Evolutionary conservation across 2,888 invertebrate species (phyloP), one percentile per base, ranked within the genome.

Genomic region (Xylocampa areola): DNA sequence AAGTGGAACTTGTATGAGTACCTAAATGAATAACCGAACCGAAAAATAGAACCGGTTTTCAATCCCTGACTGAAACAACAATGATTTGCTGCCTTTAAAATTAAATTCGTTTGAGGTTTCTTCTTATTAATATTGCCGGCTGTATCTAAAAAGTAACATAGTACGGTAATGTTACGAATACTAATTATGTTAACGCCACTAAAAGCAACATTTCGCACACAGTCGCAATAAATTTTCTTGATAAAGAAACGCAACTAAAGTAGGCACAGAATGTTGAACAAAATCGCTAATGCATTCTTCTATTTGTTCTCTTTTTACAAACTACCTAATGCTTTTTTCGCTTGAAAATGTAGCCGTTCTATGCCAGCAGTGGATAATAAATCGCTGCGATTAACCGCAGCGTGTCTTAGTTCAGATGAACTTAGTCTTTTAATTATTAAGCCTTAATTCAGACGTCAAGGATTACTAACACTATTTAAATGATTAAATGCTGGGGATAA

Each of bases 271-370:
- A 16, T 16, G 36, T 14, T 47, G 58, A 63, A 52, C 49, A 44
- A 60, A 69, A 61, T 70, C 61, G 58, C 71, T 73, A 70, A 73
- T 73, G 74, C 62, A 70, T 50, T 65, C 45, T 2, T 19, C 35
- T 60, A 27, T 60, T 65, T 54, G 48, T 57, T 54, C 52, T 71
- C 13, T 66, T 70, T 60, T 62, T 65, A 25, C 45, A 27, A 63
- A 47, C 36, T 33, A 47, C 36, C 30, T 14, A 36, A 27, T 32
- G 64, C 35, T 55, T 52, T 68, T 58, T 68, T 65, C 41, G 35
- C 49, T 58, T 23, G 33, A 61, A 52, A 73, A 52, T 33, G 60
- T 54, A 43, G 70, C 54, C 30, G 35, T 51, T 52, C 51, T 40
- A 45, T 47, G 59, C 53, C 45, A 52, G 53, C 47, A 29, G 37